These are phyloP conservation scores for Pseudachorutes palmiensis DNA, from an alignment of 1,140 invertebrate species.

Conservation along the genomic window DNA sequence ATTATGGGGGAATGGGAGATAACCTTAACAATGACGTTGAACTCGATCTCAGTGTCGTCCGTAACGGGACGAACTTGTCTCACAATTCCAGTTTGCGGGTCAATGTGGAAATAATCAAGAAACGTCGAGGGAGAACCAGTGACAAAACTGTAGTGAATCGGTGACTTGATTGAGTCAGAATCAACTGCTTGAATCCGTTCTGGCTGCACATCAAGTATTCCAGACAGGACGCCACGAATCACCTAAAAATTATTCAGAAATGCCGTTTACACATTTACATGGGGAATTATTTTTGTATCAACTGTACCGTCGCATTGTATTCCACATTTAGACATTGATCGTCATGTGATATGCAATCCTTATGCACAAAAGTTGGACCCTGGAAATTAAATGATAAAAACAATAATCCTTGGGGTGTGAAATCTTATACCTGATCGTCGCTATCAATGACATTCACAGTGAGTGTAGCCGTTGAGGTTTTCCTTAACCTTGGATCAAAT, in stretches of 20 bases:
- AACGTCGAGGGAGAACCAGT: slow-evolving; percentile 66
- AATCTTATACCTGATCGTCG: slow-evolving; percentile 65
- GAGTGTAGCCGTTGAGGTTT: slow-evolving; percentile 70
- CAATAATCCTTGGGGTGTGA: slow-evolving; percentile 1
- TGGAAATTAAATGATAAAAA: slow-evolving; percentile 16
- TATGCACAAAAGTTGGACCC: slow-evolving; percentile 60
- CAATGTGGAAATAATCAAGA: slow-evolving; percentile 72
- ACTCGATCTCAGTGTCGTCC: slow-evolving; percentile 62
- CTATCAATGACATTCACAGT: slow-evolving; percentile 78
- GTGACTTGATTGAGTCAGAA: slow-evolving; percentile 73
- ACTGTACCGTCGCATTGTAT: slow-evolving; percentile 59
- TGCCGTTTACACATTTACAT: slow-evolving; percentile 16
- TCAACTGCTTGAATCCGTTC: slow-evolving; percentile 81
- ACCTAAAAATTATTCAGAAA: slow-evolving; percentile 47
- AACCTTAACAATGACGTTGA: slow-evolving; percentile 65
- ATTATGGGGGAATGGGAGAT: slow-evolving; percentile 6
- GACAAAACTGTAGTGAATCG: slow-evolving; percentile 69
- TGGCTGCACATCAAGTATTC: slow-evolving; percentile 70
- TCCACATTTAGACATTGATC: slow-evolving; percentile 74
- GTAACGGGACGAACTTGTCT: slow-evolving; percentile 71
- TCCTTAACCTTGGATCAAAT: slow-evolving; percentile 58
- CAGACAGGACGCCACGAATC: slow-evolving; percentile 67
- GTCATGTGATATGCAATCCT: slow-evolving; percentile 66
- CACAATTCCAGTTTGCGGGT: slow-evolving; percentile 62
- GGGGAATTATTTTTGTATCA: slow-evolving; percentile 37